phyloP scores from a whole-genome alignment of 1,140 invertebrate genomes.

The Littorina saxatilis region DNA sequence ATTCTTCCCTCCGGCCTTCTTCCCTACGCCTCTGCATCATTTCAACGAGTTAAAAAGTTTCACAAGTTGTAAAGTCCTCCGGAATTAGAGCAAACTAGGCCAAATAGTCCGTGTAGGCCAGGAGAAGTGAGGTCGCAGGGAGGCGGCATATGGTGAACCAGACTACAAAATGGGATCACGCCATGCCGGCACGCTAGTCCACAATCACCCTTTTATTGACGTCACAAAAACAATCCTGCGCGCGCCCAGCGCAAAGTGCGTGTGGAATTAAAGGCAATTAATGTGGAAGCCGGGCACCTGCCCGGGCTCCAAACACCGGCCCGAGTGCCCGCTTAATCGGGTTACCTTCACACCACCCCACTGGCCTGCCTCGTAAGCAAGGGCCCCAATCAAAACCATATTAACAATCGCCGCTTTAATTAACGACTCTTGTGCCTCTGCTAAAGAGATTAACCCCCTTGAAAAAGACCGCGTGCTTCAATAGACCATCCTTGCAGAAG shows the following conservation, averaged over 20 bases:
- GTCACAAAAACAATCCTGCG: conserved; percentile 9
- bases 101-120: too few species aligned
- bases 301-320: neutral
- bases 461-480: conserved; percentile 12
- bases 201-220: neutral
- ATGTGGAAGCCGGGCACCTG: neutral
- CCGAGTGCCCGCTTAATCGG: neutral
- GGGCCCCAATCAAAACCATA: conserved; percentile 27
- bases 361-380: neutral
- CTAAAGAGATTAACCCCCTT: conserved; percentile 1
- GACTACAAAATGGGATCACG: neutral
- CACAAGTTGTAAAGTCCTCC: too few species aligned
- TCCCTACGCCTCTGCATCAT: too few species aligned
- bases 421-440: conserved; percentile 29
- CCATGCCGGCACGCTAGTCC: neutral
- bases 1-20: too few species aligned
- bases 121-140: too few species aligned
- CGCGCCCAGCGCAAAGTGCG: neutral
- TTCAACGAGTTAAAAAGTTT: too few species aligned
- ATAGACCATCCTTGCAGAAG: neutral
- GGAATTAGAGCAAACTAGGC: too few species aligned
- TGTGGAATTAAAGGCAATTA: conserved; percentile 17
- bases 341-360: neutral
- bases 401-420: conserved; percentile 43
- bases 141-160: neutral